Conservation (phyloP, 2,797 vertebrate genomes). For the Bradypodion ventrale region DNA sequence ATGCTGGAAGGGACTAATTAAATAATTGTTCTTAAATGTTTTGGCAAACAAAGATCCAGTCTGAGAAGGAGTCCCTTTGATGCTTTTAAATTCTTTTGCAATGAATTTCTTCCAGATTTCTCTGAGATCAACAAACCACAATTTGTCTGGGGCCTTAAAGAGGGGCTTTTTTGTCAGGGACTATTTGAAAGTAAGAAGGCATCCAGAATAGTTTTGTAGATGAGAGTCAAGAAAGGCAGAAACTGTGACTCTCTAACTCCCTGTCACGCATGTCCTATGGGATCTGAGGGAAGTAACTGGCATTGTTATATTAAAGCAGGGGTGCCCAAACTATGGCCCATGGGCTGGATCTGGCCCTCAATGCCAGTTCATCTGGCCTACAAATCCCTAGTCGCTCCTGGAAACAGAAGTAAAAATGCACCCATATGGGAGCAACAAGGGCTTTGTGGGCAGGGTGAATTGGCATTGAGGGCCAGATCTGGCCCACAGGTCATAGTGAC, state of each 20-base stretch:
- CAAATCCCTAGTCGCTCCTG: no score
- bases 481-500: no score
- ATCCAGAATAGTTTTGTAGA: not conserved
- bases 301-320: no score
- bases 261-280: not conserved
- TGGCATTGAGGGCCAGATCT: no score
- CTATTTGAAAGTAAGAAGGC: not conserved
- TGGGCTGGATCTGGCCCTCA: no score
- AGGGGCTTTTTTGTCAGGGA: slow-evolving; percentile 10
- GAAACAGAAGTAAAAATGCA: no score
- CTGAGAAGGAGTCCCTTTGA: slow-evolving; percentile 36
- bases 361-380: no score
- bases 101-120: slow-evolving; percentile 39
- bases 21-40: slow-evolving; percentile 38
- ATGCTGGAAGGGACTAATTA: slow-evolving; percentile 27
- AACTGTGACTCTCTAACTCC: not conserved
- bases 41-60: slow-evolving; percentile 37
- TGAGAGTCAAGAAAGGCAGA: not conserved
- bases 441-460: no score
- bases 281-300: not conserved
- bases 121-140: slow-evolving; percentile 23
- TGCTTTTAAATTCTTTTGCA: slow-evolving; percentile 36
- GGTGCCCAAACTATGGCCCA: no score
- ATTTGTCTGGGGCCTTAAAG: slow-evolving; percentile 24
- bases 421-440: no score